Percentiles rank a stretch among this genome's conserved stretches.
Conservation (phyloP, 2,888 invertebrate genomes). For the Sphecodes monilicornis region DNA sequence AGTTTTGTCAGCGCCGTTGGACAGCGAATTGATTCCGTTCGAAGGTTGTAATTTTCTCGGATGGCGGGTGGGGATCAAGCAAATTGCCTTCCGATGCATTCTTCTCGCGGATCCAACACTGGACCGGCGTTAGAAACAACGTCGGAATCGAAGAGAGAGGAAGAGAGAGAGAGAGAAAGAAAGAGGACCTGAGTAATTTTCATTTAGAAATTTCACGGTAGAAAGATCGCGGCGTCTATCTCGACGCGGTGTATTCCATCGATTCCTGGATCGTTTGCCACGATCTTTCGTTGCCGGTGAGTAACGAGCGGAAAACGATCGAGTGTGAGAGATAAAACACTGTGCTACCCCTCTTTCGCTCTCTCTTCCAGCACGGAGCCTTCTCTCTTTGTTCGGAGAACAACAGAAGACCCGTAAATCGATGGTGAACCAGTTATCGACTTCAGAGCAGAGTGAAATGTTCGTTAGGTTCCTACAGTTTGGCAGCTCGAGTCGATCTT, state of each 20-base stretch:
- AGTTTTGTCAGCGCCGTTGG: background rate
- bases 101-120: background rate
- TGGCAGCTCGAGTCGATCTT: slow-evolving; percentile 44
- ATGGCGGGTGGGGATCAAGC: background rate
- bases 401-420: slow-evolving; percentile 69
- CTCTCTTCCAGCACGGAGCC: slow-evolving; percentile 8
- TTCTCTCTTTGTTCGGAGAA: slow-evolving; percentile 50
- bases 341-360: background rate
- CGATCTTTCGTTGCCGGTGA: slow-evolving; percentile 55
- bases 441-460: slow-evolving; percentile 69
- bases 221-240: background rate
- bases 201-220: slow-evolving; percentile 5
- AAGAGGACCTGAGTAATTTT: background rate
- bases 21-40: slow-evolving; percentile 9
- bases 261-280: slow-evolving; percentile 41
- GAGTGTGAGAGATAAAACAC: slow-evolving; percentile 64
- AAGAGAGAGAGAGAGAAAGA: background rate
- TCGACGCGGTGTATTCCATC: slow-evolving; percentile 24
- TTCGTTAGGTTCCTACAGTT: slow-evolving; percentile 70
- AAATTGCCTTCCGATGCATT: background rate
- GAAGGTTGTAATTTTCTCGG: background rate
- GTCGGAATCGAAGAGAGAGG: background rate
- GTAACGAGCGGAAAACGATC: slow-evolving; percentile 67
- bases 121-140: background rate
- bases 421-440: slow-evolving; percentile 73